Base-by-base conservation (phyloP, 2,797 vertebrate genomes). In the Sorex maritimensis region DNA sequence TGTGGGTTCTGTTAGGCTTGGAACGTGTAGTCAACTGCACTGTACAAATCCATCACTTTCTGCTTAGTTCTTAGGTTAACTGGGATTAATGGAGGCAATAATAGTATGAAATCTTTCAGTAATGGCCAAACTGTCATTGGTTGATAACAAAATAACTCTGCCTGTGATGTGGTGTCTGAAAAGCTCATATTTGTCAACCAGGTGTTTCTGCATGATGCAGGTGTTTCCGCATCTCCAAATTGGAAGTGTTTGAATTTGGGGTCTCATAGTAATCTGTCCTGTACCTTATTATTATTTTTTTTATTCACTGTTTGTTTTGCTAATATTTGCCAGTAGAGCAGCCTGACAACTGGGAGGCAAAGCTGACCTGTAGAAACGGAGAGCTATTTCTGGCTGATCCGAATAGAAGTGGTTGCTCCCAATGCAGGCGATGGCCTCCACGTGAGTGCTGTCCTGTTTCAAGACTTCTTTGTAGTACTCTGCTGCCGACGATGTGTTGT, bases 391-490 rank as follows among this genome's bases (percentile, higher is more conserved):
- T 0, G 99, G 99, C 92, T 99, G 99, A 96, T 99, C 99, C 1
- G 99, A 99, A 96, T 99, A 99, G 92, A 99, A 99, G 97, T 99
- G 99, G 97, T 99, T 99, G 97, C 99, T 99, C 96, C 99, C 99
- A 73, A 99, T 99, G 94, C 99, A 99, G 0, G 99, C 99, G 14
- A 99, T 99, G 68, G 99, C 99, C 96, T 99, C 99, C 95, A 99
- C 98, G 0, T 99, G 99, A 21, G 99, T 99, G 95, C 99, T 99
- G 98, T 99, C 99, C 97, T 99, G 99, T 97, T 99, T 99, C 88
- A 99, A 97, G 79, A 99, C 99, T 0, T 99, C 99, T 98, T 99
- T 99, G 97, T 99, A 99, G 98, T 99, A 99, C 85, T 99, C 99
- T 34, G 99, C 98, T 91, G 99, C 99, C 0, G 98, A 98, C 13